Percentiles rank a stretch among this genome's conserved stretches.
Evolutionary conservation across 53 echinoderm and acorn worm genomes (phyloP).

Genomic region (Glandiceps talaboti): DNA sequence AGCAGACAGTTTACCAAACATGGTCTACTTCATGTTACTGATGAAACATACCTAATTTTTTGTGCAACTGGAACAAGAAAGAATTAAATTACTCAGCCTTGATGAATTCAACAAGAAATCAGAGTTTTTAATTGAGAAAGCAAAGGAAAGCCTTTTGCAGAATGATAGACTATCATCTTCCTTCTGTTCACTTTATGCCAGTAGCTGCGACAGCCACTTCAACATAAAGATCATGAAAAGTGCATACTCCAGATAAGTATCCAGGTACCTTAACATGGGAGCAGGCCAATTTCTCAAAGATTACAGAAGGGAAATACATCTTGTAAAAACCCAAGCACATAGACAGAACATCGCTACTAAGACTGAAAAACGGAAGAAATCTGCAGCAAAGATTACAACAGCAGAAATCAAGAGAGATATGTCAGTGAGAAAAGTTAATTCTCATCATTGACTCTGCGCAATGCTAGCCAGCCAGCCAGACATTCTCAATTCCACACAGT

Average conservation of each 20-base stretch:
- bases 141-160: neutral
- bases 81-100: too few species aligned
- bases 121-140: neutral
- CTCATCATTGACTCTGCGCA: neutral
- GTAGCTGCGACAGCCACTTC: neutral
- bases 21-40: neutral
- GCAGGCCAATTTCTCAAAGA: neutral
- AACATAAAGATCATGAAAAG: neutral
- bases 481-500: neutral
- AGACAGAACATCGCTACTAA: neutral
- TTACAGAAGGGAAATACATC: neutral
- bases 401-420: neutral
- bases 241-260: neutral
- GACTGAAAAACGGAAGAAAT: neutral
- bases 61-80: neutral
- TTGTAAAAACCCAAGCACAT: neutral
- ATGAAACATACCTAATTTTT: neutral
- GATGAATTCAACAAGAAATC: too few species aligned
- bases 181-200: neutral
- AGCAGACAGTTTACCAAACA: neutral
- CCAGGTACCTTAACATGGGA: neutral
- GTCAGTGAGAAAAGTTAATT: neutral
- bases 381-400: neutral
- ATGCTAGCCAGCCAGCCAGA: neutral
- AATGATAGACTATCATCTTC: neutral